These are phyloP conservation scores for Gasterosteus aculeatus DNA, from an alignment of 2,113 vertebrate genomes.

Conservation along the genomic window DNA sequence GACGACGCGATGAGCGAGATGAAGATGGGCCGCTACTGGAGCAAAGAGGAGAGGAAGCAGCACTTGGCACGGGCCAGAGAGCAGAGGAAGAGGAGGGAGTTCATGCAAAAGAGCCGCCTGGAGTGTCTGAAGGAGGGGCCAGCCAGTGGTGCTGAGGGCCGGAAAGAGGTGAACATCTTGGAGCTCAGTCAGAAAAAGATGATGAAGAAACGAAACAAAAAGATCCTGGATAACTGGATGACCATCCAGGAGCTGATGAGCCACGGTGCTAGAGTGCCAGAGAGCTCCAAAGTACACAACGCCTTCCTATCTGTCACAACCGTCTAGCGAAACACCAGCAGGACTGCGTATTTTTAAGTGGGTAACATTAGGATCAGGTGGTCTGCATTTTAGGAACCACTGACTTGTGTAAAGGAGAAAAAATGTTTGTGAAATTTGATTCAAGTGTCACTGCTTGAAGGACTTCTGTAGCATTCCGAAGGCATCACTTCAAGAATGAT, in stretches of 20 bases:
- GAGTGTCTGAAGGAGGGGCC: slow-evolving; percentile 92
- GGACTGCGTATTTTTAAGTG: background rate
- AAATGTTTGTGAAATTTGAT: slow-evolving; percentile 18
- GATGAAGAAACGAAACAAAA: slow-evolving; percentile 98
- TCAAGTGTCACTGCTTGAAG: slow-evolving; percentile 22
- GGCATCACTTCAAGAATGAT: slow-evolving; percentile 32
- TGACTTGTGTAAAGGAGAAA: slow-evolving; percentile 12
- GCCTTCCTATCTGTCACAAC: slow-evolving; percentile 98
- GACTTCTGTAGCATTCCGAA: slow-evolving; percentile 50
- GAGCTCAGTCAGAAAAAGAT: slow-evolving; percentile 99
- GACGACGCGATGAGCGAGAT: slow-evolving; percentile 95
- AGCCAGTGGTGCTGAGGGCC: slow-evolving; percentile 84
- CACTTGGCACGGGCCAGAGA: slow-evolving; percentile 92
- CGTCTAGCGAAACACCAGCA: slow-evolving; percentile 80
- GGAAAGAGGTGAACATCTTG: slow-evolving; percentile 91
- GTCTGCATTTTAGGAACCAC: slow-evolving; percentile 34
- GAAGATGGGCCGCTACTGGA: slow-evolving; percentile 99
- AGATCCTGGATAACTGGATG: slow-evolving; percentile 99
- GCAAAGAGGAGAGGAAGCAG: slow-evolving; percentile 96
- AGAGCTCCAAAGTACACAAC: slow-evolving; percentile 91
- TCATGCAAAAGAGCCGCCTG: slow-evolving; percentile 93
- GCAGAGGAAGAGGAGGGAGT: slow-evolving; percentile 91
- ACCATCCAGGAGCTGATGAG: slow-evolving; percentile 99
- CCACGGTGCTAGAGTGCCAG: slow-evolving; percentile 92
- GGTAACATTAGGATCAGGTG: slow-evolving; percentile 16